phyloP scores from a whole-genome alignment of 2,888 invertebrate genomes.

The Pegoplata infirma region DNA sequence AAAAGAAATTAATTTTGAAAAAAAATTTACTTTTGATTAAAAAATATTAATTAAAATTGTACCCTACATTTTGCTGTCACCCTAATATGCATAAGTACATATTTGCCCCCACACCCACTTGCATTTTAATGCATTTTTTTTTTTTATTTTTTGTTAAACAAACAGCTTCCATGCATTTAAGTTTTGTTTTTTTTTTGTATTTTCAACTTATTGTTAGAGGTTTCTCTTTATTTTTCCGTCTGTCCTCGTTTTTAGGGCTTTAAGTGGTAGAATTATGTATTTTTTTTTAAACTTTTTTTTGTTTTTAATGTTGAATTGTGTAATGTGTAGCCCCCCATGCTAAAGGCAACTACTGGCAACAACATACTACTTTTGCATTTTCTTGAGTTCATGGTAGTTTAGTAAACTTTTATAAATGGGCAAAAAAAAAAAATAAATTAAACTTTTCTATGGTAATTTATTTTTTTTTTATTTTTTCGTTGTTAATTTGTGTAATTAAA shows the following conservation, averaged over 20 bases:
- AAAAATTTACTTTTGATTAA: no score
- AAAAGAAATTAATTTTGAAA: no score
- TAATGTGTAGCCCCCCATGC: slow-evolving; percentile 8
- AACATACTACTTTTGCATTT: neutral
- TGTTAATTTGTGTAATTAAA: neutral
- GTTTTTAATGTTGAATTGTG: slow-evolving; percentile 29
- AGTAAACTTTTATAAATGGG: slow-evolving; percentile 10
- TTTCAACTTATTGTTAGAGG: slow-evolving; percentile 12
- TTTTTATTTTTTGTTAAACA: neutral
- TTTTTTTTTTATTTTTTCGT: neutral
- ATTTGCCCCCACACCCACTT: slow-evolving; percentile 11
- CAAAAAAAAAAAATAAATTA: slow-evolving; percentile 6
- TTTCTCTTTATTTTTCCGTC: slow-evolving; percentile 11
- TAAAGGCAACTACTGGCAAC: neutral
- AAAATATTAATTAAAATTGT: no score
- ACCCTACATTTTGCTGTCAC: no score
- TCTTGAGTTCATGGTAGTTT: slow-evolving; percentile 40
- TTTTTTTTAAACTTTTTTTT: slow-evolving; percentile 1
- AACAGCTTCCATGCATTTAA: slow-evolving; percentile 34
- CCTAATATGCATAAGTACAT: neutral
- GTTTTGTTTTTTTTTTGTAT: slow-evolving; percentile 1
- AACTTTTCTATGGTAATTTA: slow-evolving; percentile 5
- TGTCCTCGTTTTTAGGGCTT: slow-evolving; percentile 29
- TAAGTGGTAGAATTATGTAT: slow-evolving; percentile 33
- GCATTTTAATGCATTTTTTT: slow-evolving; percentile 4